Conservation (phyloP, 2,797 vertebrate genomes). For the Moxostoma hubbsi region DNA sequence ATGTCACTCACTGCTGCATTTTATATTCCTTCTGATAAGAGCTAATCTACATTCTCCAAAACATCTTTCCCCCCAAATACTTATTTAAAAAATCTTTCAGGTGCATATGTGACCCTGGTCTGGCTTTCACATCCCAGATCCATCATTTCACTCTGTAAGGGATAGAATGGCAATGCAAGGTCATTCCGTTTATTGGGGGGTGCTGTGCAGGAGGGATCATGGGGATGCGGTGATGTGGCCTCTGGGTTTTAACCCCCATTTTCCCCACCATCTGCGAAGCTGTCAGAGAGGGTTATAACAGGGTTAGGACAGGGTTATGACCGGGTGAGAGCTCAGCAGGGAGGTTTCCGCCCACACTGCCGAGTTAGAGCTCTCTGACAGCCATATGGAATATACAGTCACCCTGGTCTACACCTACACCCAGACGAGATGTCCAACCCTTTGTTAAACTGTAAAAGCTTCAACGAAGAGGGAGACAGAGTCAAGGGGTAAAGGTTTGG, state of each 20-base stretch:
- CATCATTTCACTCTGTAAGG: slow-evolving; percentile 34
- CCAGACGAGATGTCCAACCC: slow-evolving; percentile 40
- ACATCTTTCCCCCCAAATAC: slow-evolving; percentile 18
- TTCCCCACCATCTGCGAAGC: slow-evolving; percentile 63
- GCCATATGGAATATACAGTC: slow-evolving; percentile 49
- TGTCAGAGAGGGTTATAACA: slow-evolving; percentile 67
- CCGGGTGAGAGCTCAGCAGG: slow-evolving; percentile 55
- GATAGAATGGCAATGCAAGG: slow-evolving; percentile 60
- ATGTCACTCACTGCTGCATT: not conserved
- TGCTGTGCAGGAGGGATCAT: slow-evolving; percentile 25
- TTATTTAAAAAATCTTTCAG: slow-evolving; percentile 53
- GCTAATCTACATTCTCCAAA: slow-evolving; percentile 30
- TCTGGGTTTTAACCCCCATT: slow-evolving; percentile 65
- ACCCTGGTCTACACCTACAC: slow-evolving; percentile 21
- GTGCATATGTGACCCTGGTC: slow-evolving; percentile 42
- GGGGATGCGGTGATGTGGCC: slow-evolving; percentile 51
- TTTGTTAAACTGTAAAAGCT: slow-evolving; percentile 18
- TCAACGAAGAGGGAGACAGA: not conserved
- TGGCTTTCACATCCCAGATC: slow-evolving; percentile 31
- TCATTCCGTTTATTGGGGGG: slow-evolving; percentile 53
- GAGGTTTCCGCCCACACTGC: slow-evolving; percentile 49
- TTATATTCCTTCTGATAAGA: slow-evolving; percentile 13
- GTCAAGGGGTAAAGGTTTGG: too few species aligned
- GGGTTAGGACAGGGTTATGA: slow-evolving; percentile 53
- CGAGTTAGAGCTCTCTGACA: slow-evolving; percentile 55